Conservation (phyloP, 2,113 vertebrate species). For the Trematomus loennbergii region DNA sequence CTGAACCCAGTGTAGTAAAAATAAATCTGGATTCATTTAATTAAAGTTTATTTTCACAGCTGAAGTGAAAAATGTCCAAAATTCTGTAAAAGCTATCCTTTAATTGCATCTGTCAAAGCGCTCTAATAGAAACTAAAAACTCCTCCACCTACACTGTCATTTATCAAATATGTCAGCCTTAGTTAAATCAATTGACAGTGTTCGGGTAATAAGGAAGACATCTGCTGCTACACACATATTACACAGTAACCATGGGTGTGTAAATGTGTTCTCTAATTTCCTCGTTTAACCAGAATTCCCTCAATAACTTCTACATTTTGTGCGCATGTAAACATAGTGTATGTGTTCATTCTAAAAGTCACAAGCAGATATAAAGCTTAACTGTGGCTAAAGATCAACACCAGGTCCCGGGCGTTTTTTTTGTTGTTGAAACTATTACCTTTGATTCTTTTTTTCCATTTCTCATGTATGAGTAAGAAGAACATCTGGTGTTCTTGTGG, state of each 20-base stretch:
- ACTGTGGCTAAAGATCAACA: not conserved
- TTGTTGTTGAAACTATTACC: not conserved
- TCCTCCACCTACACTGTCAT: constrained; percentile 1
- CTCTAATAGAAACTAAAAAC: not conserved
- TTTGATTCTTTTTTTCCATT: not conserved
- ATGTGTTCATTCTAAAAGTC: not conserved
- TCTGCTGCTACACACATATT: not conserved
- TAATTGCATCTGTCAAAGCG: not conserved
- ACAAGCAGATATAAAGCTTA: not conserved
- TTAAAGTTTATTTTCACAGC: not conserved
- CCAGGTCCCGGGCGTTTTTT: not conserved
- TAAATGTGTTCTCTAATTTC: not conserved
- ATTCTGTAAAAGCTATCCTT: not conserved
- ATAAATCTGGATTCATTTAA: not conserved
- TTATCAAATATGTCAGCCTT: constrained; percentile 15
- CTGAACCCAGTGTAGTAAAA: not conserved
- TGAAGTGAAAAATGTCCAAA: constrained; percentile 3
- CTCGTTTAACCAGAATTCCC: not conserved
- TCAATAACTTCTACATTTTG: not conserved
- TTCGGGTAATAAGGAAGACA: not conserved
- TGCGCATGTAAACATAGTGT: not conserved
- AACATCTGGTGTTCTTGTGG: constrained; percentile 71
- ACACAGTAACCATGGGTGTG: not conserved
- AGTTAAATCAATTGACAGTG: not conserved
- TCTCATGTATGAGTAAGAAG: constrained; percentile 44